phyloP scores from a whole-genome alignment of 2,113 vertebrate species.

The Panthera uncia region DNA sequence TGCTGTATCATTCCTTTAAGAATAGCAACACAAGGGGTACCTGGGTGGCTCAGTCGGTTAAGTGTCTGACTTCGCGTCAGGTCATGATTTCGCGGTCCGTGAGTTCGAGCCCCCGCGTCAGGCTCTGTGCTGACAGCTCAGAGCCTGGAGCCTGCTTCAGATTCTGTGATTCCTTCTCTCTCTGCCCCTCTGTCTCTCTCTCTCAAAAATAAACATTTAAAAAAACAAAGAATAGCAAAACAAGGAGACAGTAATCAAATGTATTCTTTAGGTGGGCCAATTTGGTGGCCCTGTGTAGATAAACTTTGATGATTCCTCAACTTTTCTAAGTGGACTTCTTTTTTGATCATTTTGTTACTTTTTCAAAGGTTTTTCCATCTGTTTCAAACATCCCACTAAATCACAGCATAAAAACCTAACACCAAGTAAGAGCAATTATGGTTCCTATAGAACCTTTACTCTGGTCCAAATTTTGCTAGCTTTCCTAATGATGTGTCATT shows the following conservation, averaged over 20 bases:
- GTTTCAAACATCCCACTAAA: conserved; percentile 40
- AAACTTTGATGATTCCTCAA: conserved; percentile 9
- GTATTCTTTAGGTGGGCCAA: neutral
- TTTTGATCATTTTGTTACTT: conserved; percentile 4
- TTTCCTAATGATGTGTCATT: neutral
- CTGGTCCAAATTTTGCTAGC: neutral
- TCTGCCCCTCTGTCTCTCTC: too few species aligned
- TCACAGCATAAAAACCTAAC: neutral
- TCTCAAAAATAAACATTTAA: too few species aligned
- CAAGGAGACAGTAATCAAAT: conserved; percentile 12
- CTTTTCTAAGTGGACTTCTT: neutral
- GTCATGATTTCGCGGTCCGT: too few species aligned
- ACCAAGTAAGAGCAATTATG: neutral
- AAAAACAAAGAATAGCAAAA: neutral
- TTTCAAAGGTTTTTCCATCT: conserved; percentile 23
- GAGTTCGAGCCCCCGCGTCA: too few species aligned
- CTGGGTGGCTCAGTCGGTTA: too few species aligned
- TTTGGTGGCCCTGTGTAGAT: neutral
- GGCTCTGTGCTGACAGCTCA: too few species aligned
- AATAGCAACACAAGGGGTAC: neutral
- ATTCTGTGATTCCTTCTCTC: too few species aligned
- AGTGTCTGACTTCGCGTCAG: too few species aligned
- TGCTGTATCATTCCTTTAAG: neutral
- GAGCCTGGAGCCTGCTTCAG: too few species aligned
- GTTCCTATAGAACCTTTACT: neutral